These are phyloP conservation scores for Morpho deidamia DNA, from an alignment of 2,888 invertebrate species.

Conservation along the genomic window DNA sequence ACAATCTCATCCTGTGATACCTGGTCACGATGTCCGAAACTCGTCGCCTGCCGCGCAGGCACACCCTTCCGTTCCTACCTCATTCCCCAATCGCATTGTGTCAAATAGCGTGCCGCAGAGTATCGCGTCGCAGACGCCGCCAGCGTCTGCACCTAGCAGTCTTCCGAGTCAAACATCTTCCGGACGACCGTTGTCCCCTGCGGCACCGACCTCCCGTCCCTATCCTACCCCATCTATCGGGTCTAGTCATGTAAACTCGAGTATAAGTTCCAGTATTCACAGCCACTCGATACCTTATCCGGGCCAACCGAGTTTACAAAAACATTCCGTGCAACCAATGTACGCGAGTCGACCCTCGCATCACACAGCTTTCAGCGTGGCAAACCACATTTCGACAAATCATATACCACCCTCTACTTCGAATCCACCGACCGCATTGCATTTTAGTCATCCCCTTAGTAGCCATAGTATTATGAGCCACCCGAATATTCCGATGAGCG, in stretches of 20 bases:
- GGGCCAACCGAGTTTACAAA: conserved; percentile 67
- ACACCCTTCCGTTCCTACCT: conserved; percentile 59
- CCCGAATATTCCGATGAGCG: conserved; percentile 46
- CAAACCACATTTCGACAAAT: conserved; percentile 72
- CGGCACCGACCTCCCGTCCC: conserved; percentile 56
- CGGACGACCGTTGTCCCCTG: conserved; percentile 55
- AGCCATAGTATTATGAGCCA: conserved; percentile 63
- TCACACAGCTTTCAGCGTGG: conserved; percentile 61
- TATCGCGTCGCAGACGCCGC: conserved; percentile 48
- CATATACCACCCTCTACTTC: conserved; percentile 73
- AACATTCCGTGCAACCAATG: conserved; percentile 69
- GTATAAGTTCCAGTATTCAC: conserved; percentile 66
- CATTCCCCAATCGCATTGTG: conserved; percentile 51
- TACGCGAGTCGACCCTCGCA: conserved; percentile 63
- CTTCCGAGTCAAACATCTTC: conserved; percentile 63
- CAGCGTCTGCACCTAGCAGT: conserved; percentile 54
- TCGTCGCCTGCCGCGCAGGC: conserved; percentile 36
- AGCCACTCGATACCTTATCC: conserved; percentile 64
- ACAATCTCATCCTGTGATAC: conserved; percentile 53
- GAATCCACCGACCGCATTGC: conserved; percentile 55
- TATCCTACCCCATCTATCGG: conserved; percentile 64
- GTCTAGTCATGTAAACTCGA: conserved; percentile 75
- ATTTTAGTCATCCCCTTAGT: conserved; percentile 51
- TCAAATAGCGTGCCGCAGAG: conserved; percentile 43
- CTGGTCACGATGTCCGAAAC: conserved; percentile 55